Percentiles rank a stretch among this genome's conserved stretches.
Conservation (phyloP, 2,888 invertebrate species). For the Acleris laterana region DNA sequence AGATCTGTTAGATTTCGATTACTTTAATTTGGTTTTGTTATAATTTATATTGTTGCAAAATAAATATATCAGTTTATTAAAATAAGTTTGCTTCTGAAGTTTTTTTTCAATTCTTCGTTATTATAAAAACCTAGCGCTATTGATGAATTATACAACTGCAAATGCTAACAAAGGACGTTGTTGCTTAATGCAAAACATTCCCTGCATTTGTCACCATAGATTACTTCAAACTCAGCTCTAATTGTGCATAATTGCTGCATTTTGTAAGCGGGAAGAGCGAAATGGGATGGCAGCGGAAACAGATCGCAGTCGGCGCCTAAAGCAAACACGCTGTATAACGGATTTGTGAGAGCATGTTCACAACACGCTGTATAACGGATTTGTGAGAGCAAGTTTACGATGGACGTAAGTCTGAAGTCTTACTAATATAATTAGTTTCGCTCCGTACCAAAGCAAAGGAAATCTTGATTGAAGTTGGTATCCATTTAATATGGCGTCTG, state of each 20-base stretch:
- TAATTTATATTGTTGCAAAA: too few species aligned
- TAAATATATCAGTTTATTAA: too few species aligned
- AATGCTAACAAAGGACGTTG: too few species aligned
- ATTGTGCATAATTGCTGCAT: conserved; percentile 22
- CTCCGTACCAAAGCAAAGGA: too few species aligned
- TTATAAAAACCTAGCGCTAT: too few species aligned
- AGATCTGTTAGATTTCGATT: too few species aligned
- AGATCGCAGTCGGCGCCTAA: conserved; percentile 1
- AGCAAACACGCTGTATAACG: conserved; percentile 7
- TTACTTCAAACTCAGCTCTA: conserved; percentile 6
- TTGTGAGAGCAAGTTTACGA: conserved; percentile 7
- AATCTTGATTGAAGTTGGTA: too few species aligned
- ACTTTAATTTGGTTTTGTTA: too few species aligned
- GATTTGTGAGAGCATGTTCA: conserved; percentile 3
- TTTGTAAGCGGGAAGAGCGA: conserved; percentile 10
- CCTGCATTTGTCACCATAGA: conserved; percentile 9
- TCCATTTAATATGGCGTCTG: too few species aligned
- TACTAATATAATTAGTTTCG: neutral
- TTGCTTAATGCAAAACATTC: neutral
- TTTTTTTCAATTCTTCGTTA: too few species aligned
- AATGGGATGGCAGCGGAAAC: conserved; percentile 19
- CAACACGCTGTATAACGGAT: neutral
- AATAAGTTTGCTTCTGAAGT: too few species aligned
- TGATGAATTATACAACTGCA: too few species aligned
- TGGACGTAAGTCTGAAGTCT: neutral